phyloP scores from a whole-genome alignment of 2,113 vertebrate species.

The Xiphophorus couchianus region DNA sequence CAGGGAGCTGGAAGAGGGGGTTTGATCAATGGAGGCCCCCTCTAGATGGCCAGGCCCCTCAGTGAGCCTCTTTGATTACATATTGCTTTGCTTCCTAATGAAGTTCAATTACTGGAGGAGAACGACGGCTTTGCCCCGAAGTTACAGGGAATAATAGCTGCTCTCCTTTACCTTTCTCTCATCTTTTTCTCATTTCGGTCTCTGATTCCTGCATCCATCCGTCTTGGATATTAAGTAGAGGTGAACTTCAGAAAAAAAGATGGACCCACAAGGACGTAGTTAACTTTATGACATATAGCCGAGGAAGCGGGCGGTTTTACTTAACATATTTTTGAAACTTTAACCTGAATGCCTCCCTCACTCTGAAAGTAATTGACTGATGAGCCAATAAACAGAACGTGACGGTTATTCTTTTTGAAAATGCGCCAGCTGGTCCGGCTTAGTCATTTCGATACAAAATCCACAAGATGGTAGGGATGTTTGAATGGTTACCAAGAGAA shows the following conservation, averaged over 20 bases:
- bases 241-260: constrained; percentile 20
- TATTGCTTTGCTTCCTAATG: constrained; percentile 73
- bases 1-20: constrained; percentile 65
- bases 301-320: neutral
- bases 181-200: constrained; percentile 1
- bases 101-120: constrained; percentile 69
- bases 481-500: too few relatives aligned
- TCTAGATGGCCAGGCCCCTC: constrained; percentile 45
- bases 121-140: constrained; percentile 58
- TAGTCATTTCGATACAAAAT: too few relatives aligned
- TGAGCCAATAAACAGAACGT: neutral
- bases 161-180: constrained; percentile 24
- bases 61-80: constrained; percentile 73
- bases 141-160: constrained; percentile 52
- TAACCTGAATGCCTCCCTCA: neutral
- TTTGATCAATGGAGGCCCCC: constrained; percentile 76
- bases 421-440: too few relatives aligned
- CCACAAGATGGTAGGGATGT: too few relatives aligned
- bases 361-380: neutral
- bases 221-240: constrained; percentile 14
- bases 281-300: neutral
- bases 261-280: constrained; percentile 22
- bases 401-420: neutral
- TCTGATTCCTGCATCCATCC: constrained; percentile 15
- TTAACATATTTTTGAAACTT: neutral